These are phyloP conservation scores for Pantelozetes paolii DNA, from an alignment of 2,888 invertebrate species.

Conservation along the genomic window DNA sequence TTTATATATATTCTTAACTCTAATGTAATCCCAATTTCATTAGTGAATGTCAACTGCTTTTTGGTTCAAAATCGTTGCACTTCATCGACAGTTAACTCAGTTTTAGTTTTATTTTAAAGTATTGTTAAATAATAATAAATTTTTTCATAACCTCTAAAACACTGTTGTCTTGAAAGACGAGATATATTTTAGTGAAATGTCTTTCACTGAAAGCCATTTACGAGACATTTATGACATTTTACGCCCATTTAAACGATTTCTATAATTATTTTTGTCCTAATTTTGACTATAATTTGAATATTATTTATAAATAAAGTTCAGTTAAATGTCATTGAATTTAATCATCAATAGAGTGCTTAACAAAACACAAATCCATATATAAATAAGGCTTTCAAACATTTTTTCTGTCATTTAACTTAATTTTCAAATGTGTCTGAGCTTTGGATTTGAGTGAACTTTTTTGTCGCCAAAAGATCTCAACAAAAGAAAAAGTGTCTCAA, in stretches of 20 bases:
- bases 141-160: not conserved
- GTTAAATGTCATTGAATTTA: not conserved
- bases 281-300: slow-evolving; percentile 24
- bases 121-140: not conserved
- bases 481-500: not conserved
- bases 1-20: too few species aligned
- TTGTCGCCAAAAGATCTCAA: too few species aligned
- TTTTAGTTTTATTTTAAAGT: not conserved
- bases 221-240: not conserved
- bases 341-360: not conserved
- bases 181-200: not conserved
- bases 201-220: not conserved
- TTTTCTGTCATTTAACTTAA: not conserved
- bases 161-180: not conserved
- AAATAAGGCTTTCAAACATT: not conserved
- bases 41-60: slow-evolving; percentile 20
- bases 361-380: not conserved
- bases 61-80: slow-evolving; percentile 20
- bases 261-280: slow-evolving; percentile 7
- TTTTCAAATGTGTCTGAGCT: not conserved
- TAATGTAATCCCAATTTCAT: not conserved
- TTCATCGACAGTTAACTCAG: not conserved
- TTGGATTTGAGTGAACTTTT: too few species aligned
- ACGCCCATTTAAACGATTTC: slow-evolving; percentile 15
- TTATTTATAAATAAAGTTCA: slow-evolving; percentile 8